Base-by-base conservation (phyloP, 2,888 invertebrate genomes). In the Agrochola macilenta region DNA sequence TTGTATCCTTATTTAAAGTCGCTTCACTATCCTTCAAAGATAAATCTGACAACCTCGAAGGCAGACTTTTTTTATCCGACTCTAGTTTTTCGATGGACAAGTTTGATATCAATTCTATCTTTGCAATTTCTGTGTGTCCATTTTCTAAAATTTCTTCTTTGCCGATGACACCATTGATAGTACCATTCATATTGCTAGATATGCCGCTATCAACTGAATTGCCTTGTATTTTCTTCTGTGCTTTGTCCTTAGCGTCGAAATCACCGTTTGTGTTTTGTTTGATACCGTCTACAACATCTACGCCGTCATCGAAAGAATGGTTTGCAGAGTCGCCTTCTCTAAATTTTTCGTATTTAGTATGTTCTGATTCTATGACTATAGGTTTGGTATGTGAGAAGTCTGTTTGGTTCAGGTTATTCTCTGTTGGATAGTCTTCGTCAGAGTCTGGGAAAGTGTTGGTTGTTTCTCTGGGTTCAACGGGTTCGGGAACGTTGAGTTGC, bases 131-230 rank as follows among this genome's bases (percentile, higher is more conserved):
- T 20, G 70, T 72, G 23, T 87, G 88, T 63, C 87, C 89, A 52
- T 90, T 92, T 0, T 88, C 85, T 54, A 78, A 75, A 12, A 88
- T 83, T 54, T 89, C 90, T 5, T 87, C 91, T 61, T 91, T 92
- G 0, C 64, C 57, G 12, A 84, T 84, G 1, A 79, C 69, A 14
- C 84, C 87, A 75, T 91, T 88, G 30, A 69, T 92, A n/a, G 85
- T 88, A 20, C 92, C 92, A 54, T 94, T 95, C 5, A 94, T 91
- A 80, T 96, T 95, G 71, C 87, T 94, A 0, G 96, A 95, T 85
- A 96, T 96, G 9, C 96, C 96, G 71, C 96, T 96, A 79, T 96
- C 96, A 0, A 96, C 95, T 0, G 96, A 96, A 76, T 96, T 96
- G 0, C 93, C 95, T 76, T 96, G 95, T 52, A 90, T 71, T 90